Evolutionary conservation across 2,888 invertebrate genomes (phyloP).

Genomic region (Phasia obesa): DNA sequence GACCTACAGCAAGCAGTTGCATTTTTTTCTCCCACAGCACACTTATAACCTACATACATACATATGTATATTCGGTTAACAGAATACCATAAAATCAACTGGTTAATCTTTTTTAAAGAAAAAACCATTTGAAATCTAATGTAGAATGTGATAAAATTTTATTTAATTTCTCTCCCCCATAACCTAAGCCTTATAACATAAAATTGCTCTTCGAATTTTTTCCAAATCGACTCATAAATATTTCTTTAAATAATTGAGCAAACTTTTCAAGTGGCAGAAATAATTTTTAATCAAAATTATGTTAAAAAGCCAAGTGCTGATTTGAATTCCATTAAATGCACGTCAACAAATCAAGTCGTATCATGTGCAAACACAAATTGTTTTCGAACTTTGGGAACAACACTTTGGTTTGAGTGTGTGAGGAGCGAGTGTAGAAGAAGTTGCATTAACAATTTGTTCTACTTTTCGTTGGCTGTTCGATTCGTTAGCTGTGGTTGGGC

Average conservation of each 20-base stretch:
- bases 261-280: conserved; percentile 33
- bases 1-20: no score
- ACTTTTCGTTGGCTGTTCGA: conserved; percentile 5
- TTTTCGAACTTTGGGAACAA: conserved; percentile 2
- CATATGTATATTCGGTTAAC: no score
- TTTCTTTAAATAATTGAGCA: not conserved
- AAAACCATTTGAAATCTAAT: no score
- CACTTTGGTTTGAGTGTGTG: not conserved
- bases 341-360: conserved; percentile 24
- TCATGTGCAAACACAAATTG: conserved; percentile 25
- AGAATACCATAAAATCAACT: no score
- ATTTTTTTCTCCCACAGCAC: no score
- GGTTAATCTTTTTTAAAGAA: no score
- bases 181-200: no score
- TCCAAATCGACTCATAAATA: not conserved
- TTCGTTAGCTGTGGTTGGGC: not conserved
- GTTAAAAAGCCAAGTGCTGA: conserved; percentile 36
- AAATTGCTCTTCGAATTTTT: no score
- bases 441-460: conserved; percentile 37
- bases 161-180: no score
- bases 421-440: not conserved
- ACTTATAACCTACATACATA: no score
- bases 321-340: conserved; percentile 54
- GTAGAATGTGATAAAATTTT: no score
- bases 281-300: conserved; percentile 49